phyloP scores from a whole-genome alignment of 2,797 vertebrate species.

The Capromys pilorides region DNA sequence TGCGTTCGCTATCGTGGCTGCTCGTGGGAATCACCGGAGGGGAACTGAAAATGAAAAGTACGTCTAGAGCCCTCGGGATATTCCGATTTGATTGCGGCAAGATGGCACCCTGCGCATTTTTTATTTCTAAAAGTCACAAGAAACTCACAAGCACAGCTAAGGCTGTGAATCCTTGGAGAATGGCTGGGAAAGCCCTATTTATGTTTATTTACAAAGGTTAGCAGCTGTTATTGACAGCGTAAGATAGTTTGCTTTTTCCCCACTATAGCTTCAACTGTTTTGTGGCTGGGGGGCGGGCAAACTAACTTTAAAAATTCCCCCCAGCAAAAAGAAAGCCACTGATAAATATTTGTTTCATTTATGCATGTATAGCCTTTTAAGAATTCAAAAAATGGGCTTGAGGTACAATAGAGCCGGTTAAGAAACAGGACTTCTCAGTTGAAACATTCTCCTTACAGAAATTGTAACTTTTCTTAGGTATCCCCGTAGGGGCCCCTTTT shows the following conservation, averaged over 20 bases:
- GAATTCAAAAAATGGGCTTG: slow-evolving; percentile 58
- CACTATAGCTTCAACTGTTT: slow-evolving; percentile 10
- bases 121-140: slow-evolving; percentile 3
- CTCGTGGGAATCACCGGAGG: background rate
- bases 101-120: background rate
- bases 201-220: slow-evolving; percentile 51
- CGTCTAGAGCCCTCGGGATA: slow-evolving; percentile 11
- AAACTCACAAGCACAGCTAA: slow-evolving; percentile 26
- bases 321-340: background rate
- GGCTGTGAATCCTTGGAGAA: slow-evolving; percentile 21
- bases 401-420: background rate
- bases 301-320: background rate
- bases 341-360: slow-evolving; percentile 54
- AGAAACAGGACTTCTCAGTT: background rate
- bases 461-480: background rate
- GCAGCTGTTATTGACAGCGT: background rate
- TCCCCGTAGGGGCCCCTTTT: background rate
- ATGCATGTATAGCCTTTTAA: slow-evolving; percentile 38
- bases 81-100: slow-evolving; percentile 22
- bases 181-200: background rate
- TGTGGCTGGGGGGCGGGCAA: background rate
- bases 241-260: background rate
- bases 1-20: background rate
- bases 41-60: slow-evolving; percentile 56
- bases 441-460: slow-evolving; percentile 16